Base-by-base conservation (phyloP, 1,140 invertebrate species). In the Drosophila athabasca region DNA sequence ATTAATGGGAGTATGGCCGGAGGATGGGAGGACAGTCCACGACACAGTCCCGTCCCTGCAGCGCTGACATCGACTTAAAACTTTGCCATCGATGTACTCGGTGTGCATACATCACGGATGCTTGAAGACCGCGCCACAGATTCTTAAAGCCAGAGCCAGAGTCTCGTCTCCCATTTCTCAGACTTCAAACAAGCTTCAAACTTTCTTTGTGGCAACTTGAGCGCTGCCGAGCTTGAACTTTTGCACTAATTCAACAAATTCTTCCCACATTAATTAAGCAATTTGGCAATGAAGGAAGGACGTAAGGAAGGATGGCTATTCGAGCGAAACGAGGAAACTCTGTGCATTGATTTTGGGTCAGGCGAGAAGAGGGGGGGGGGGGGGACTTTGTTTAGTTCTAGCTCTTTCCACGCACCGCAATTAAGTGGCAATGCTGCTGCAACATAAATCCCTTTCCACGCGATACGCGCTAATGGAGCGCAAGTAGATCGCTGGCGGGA, bases 391-490 rank as follows among this genome's bases (percentile, higher is more conserved):
- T 52, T 24, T 15, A 26, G 45, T 35, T 73, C 29, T 11, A 11
- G 29, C 6, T 17, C 22, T 41, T 9, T 7, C 39, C 4, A 35
- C 52, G 39, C 24, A 41, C n/a, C 58, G 52, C 50, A 73, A 73
- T 73, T 73, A 73, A 73, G 70, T 64, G 70, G 52, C 57, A 54
- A 73, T 73, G 70, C 68, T 69, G 66, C 66, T 62, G 62, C 49
- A 51, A 73, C 59, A 74, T 65, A 74, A 74, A 65, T 65, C 70
- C 55, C 50, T 39, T 11, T 5, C 9, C 24, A 39, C 31, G 53
- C 69, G 51, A 73, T 73, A 57, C 68, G 70, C 68, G 51, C 71
- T 73, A 73, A 73, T 74, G 69, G 60, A 73, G 51, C 59, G 68
- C 59, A 46, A 55, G 67, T 39, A 50, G 51, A 69, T 69, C 51